phyloP scores from a whole-genome alignment of 2,888 invertebrate genomes.

The Buathra laborator region DNA sequence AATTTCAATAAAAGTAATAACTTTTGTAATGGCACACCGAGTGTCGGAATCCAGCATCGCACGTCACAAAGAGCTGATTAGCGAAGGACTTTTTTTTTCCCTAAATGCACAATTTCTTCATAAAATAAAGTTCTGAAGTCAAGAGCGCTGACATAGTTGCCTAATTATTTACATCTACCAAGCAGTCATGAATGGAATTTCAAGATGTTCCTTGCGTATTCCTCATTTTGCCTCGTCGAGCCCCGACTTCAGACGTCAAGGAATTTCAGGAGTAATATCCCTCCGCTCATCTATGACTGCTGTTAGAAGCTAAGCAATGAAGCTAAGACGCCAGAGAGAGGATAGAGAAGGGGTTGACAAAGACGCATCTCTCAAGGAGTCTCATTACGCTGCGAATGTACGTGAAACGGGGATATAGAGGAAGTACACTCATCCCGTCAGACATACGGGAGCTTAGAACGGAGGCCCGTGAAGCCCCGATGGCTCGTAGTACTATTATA shows the following conservation, averaged over 20 bases:
- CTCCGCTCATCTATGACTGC: constrained; percentile 33
- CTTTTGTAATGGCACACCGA: too few relatives aligned
- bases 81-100: neutral
- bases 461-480: constrained; percentile 23
- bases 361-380: constrained; percentile 70
- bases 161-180: constrained; percentile 19
- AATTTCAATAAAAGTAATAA: too few relatives aligned
- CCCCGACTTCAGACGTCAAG: constrained; percentile 42
- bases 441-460: constrained; percentile 36
- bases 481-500: neutral
- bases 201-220: constrained; percentile 17
- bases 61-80: neutral
- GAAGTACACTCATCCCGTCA: constrained; percentile 62
- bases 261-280: constrained; percentile 50
- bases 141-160: neutral
- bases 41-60: too few relatives aligned
- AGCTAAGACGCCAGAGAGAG: neutral
- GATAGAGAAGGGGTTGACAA: constrained; percentile 64
- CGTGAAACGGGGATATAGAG: constrained; percentile 47
- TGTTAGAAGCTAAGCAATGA: constrained; percentile 15
- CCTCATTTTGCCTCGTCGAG: neutral
- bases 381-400: constrained; percentile 69
- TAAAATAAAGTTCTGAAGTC: neutral
- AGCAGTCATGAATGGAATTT: constrained; percentile 11
- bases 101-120: neutral